Base-by-base conservation (phyloP, 2,888 invertebrate genomes). In the Lycocerus yunnanus region DNA sequence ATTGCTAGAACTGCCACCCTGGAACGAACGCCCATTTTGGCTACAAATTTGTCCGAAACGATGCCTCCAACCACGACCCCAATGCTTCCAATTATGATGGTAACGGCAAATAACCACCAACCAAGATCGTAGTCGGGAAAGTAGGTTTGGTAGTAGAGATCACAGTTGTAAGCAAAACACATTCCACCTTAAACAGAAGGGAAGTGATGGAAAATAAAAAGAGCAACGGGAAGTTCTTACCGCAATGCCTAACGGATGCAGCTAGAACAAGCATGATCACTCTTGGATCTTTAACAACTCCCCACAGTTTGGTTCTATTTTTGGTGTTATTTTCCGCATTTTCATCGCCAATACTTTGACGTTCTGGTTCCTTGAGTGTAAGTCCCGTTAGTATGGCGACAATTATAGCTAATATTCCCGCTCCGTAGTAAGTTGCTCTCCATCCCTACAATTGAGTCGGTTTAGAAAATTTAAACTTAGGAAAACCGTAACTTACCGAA, bases 151-250 rank as follows among this genome's bases (percentile, higher is more conserved):
- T 95, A 96, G 88, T 95, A 96, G 68, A 96, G 89, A 85, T 96
- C 96, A 6, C 96, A 95, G 86, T 96, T 96, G 89, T 96, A 96
- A 0, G 96, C 96, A 87, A 96, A 96, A 77, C 94, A 93, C 93
- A 96, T 95, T 77, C 96, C 96, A 80, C 95, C 93, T 93, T 87
- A 1, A 70, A 70, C 3, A 15, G 11, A 60, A 66, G 58, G 15
- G 9, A 11, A 16, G 15, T 60, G 18, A 15, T 61, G 4, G 9
- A 16, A 20, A 65, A 6, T 18, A 15, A n/a, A 58, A 5, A 59
- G 11, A 65, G n/a, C 11, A 68, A 21, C 59, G 71, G 18, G 66
- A 66, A 78, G 59, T 18, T 14, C 87, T 87, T 82, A 93, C 94
- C 96, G 80, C 95, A 95, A 88, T 96, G 96, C 81, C 96, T 91